These are phyloP conservation scores for Micrasema minimum DNA, from an alignment of 1,140 invertebrate genomes.

Conservation along the genomic window DNA sequence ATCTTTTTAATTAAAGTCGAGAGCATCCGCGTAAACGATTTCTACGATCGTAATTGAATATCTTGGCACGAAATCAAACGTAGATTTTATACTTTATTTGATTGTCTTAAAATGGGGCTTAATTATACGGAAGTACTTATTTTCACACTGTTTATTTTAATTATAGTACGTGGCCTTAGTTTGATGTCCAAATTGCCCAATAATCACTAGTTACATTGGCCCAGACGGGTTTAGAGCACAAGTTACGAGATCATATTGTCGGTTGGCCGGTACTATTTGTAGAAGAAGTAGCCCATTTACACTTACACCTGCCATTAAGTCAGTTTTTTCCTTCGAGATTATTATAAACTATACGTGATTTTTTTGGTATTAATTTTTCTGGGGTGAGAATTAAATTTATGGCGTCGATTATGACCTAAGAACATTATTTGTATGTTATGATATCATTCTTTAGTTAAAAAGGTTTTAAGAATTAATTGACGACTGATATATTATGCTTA, in stretches of 20 bases:
- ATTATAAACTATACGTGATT: too few species aligned
- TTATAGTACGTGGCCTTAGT: constrained; percentile 12
- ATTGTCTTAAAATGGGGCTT: constrained; percentile 12
- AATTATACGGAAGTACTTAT: constrained; percentile 2
- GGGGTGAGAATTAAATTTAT: too few species aligned
- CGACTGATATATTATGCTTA: too few species aligned
- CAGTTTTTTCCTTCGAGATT: too few species aligned
- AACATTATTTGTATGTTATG: too few species aligned
- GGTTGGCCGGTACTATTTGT: not conserved
- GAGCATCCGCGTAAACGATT: too few species aligned
- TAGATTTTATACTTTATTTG: constrained; percentile 13
- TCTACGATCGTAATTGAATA: constrained; percentile 2
- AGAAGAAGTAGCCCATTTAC: constrained; percentile 2
- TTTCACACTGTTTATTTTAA: constrained; percentile 27
- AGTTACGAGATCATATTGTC: not conserved
- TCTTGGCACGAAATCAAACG: constrained; percentile 1
- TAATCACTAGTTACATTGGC: constrained; percentile 4
- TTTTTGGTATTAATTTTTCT: too few species aligned
- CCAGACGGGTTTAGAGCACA: not conserved
- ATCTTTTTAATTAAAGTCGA: too few species aligned
- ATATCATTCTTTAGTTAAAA: too few species aligned
- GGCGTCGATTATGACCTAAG: too few species aligned
- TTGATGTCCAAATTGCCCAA: not conserved
- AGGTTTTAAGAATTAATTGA: too few species aligned
- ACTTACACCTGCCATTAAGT: constrained; percentile 3